These are phyloP conservation scores for Neodontobutis hainanensis DNA, from an alignment of 2,113 vertebrate genomes.

Conservation along the genomic window DNA sequence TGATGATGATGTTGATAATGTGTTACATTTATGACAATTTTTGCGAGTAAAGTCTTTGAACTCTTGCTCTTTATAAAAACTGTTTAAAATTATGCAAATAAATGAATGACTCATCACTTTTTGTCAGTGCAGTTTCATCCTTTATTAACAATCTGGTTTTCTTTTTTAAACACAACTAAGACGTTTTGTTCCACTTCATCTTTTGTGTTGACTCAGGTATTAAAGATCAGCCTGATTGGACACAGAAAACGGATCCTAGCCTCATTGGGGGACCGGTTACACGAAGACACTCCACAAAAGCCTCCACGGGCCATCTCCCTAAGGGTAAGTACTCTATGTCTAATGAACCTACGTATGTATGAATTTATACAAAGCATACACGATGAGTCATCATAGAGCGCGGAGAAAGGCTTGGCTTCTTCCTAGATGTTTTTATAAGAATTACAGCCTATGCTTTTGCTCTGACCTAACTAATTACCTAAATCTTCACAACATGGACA, in stretches of 20 bases:
- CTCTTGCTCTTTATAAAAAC: conserved; percentile 22
- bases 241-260: conserved; percentile 95
- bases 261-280: conserved; percentile 93
- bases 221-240: conserved; percentile 95
- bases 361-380: conserved; percentile 1
- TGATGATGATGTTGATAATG: conserved; percentile 13
- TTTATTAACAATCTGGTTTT: not conserved
- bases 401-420: not conserved
- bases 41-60: conserved; percentile 27
- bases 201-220: conserved; percentile 79
- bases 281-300: conserved; percentile 96
- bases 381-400: conserved; percentile 1
- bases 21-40: conserved; percentile 12
- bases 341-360: not conserved
- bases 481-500: conserved; percentile 53
- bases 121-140: not conserved
- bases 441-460: conserved; percentile 24
- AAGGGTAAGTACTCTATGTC: conserved; percentile 80
- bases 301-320: conserved; percentile 94
- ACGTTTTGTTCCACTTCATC: not conserved
- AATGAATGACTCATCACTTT: conserved; percentile 13
- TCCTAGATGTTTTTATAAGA: conserved; percentile 43
- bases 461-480: conserved; percentile 31
- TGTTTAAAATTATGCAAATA: conserved; percentile 39
- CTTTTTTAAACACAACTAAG: too few relatives aligned